These are phyloP conservation scores for Bothrops jararaca DNA, from an alignment of 2,113 vertebrate species.

Conservation along the genomic window DNA sequence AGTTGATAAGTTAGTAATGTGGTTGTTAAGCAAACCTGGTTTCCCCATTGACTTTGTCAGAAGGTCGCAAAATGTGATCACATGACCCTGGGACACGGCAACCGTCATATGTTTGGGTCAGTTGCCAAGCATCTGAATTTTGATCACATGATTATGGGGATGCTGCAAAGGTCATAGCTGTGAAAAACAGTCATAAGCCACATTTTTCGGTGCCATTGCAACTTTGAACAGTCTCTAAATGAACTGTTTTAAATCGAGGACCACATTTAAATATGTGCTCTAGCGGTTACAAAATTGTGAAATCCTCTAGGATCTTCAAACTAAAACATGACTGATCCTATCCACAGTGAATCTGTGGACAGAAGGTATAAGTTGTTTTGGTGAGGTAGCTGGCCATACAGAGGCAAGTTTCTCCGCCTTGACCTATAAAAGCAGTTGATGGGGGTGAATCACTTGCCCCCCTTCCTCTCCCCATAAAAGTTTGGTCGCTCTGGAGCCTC, in stretches of 20 bases:
- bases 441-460: background rate
- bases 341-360: background rate
- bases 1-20: no score
- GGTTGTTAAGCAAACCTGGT: background rate
- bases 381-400: background rate
- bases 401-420: background rate
- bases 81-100: background rate
- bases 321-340: background rate
- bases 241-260: background rate
- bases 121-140: background rate
- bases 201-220: background rate
- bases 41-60: background rate
- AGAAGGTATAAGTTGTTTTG: background rate
- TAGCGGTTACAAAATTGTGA: background rate
- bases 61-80: background rate
- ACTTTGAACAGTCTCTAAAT: background rate
- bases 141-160: background rate
- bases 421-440: background rate
- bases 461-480: background rate
- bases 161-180: background rate
- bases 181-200: background rate
- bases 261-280: background rate
- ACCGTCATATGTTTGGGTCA: background rate
- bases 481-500: background rate
- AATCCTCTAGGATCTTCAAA: background rate